Base-by-base conservation (phyloP, 1,140 invertebrate species). In the Latrodectus geometricus region DNA sequence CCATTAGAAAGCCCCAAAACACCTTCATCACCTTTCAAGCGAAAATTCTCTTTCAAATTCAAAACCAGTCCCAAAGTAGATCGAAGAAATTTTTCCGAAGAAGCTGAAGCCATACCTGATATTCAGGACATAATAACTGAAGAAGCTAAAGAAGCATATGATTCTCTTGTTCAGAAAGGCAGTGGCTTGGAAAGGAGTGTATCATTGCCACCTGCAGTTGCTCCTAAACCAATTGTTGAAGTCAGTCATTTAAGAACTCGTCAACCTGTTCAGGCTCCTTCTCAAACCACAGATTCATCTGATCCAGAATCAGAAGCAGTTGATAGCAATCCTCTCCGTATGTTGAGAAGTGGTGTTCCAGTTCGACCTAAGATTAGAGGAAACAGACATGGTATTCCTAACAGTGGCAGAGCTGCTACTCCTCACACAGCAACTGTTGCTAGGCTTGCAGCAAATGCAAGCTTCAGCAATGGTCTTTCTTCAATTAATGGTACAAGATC, bases 11-110 rank as follows among this genome's bases (percentile, higher is more conserved):
- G 94, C 86, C 93, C 95, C 12, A 92, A 93, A 54, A 95, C 94
- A 17, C 94, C 94, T 17, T 94, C 94, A 72, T 95, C 96, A 9
- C 95, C 96, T 0, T 94, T 93, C 81, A 96, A 97, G 89, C 88
- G 94, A 88, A 97, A 97, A 91, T 96, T 97, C 90, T 95, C 95
- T 88, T 97, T 97, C 91, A 95, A 96, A 88, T 97, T 92, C 94
- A 87, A 90, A 90, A 92, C 92, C 88, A 93, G 93, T 88, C 94
- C 94, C 52, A 93, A 93, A 90, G 90, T 91, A 48, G 95, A 96
- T 89, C 93, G 95, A 89, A 93, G 96, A 86, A 97, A 96, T 89
- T 97, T 97, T 90, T 95, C 95, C 54, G 95, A 97, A 90, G 96
- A 97, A 93, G 95, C 96, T 17, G 95, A 96, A 72, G 96, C 95